phyloP scores from a whole-genome alignment of 2,113 vertebrate genomes.

The Poecilia latipinna region DNA sequence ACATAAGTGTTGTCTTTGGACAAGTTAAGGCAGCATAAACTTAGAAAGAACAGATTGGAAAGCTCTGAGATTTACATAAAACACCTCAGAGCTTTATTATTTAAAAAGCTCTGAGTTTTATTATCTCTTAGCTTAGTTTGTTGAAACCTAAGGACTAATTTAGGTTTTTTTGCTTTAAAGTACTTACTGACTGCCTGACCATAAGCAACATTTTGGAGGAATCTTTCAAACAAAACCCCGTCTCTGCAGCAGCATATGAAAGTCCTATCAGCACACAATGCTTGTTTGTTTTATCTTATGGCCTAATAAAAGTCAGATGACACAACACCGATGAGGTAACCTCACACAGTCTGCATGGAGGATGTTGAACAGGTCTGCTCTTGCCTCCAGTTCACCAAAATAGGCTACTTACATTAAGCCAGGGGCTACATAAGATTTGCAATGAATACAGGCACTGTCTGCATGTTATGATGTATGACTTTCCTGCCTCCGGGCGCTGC shows the following conservation, averaged over 20 bases:
- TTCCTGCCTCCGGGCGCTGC: not conserved
- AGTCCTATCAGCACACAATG: slow-evolving; percentile 19
- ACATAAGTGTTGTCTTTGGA: too few species aligned
- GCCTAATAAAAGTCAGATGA: slow-evolving; percentile 29
- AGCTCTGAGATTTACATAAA: too few species aligned
- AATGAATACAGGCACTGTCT: not conserved
- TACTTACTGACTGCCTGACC: not conserved
- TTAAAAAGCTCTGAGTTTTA: too few species aligned
- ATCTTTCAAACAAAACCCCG: not conserved
- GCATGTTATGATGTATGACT: not conserved
- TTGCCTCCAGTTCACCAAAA: not conserved
- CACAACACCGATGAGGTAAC: not conserved
- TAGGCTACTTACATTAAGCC: not conserved
- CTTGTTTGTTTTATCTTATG: slow-evolving; percentile 35
- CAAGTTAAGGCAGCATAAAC: too few species aligned
- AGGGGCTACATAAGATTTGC: slow-evolving; percentile 4
- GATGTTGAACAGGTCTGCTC: not conserved
- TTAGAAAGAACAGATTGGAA: too few species aligned
- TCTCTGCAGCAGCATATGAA: not conserved
- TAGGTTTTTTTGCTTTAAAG: too few species aligned
- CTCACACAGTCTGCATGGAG: not conserved
- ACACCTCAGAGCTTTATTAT: too few species aligned
- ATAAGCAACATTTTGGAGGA: not conserved
- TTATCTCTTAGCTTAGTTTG: too few species aligned
- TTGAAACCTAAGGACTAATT: too few species aligned